Evolutionary conservation across 1,140 invertebrate genomes (phyloP).

Genomic region (Drosophila neocordata): DNA sequence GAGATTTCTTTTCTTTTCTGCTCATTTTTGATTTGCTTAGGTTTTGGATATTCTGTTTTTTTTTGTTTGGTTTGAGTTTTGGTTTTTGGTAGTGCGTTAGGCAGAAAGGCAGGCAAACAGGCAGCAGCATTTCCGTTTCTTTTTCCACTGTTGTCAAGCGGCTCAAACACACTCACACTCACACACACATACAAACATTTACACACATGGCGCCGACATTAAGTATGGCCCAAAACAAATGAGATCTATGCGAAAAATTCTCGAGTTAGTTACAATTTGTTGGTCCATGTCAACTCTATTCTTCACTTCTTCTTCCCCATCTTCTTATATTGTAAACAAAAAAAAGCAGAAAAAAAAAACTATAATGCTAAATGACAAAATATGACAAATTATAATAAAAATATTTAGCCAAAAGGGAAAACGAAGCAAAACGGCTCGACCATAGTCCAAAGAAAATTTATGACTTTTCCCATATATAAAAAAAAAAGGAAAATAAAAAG

Average conservation of each 20-base stretch:
- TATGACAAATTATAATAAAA: conserved; percentile 73
- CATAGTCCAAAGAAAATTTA: conserved; percentile 31
- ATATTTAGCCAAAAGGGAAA: conserved; percentile 23
- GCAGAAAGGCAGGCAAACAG: conserved; percentile 48
- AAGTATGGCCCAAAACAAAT: conserved; percentile 43
- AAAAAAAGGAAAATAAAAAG: no score
- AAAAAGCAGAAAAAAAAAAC: conserved; percentile 35
- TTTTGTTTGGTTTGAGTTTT: conserved; percentile 18
- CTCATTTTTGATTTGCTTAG: conserved; percentile 13
- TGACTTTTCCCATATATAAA: conserved; percentile 51
- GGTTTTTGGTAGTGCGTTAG: conserved; percentile 56
- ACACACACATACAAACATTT: conserved; percentile 24
- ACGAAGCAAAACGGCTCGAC: conserved; percentile 1
- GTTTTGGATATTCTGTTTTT: background rate
- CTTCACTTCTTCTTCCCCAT: background rate
- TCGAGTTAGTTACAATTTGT: conserved; percentile 29
- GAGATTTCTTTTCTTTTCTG: conserved; percentile 20
- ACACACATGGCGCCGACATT: conserved; percentile 67
- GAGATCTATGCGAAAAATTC: conserved; percentile 35
- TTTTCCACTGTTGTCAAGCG: conserved; percentile 75
- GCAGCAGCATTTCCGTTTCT: conserved; percentile 72
- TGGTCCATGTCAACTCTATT: conserved; percentile 1
- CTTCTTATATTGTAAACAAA: background rate
- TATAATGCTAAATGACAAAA: conserved; percentile 77
- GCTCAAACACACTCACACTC: conserved; percentile 57